phyloP scores from a whole-genome alignment of 2,113 vertebrate species.

The Psammodynastes pulverulentus region DNA sequence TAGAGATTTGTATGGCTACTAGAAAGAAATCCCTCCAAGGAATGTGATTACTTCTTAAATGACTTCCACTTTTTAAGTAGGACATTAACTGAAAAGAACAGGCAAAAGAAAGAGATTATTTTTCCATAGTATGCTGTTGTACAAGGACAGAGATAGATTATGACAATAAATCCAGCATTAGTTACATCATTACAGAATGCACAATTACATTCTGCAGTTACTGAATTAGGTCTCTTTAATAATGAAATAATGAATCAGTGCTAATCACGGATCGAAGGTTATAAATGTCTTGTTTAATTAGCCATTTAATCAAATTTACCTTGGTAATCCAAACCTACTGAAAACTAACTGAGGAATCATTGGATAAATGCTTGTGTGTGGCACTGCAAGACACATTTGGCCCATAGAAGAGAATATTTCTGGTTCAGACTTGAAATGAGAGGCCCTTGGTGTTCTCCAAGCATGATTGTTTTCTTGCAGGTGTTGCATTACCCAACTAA shows the following conservation, averaged over 20 bases:
- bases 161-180: background rate
- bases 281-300: background rate
- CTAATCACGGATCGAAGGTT: background rate
- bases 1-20: slow-evolving; percentile 7
- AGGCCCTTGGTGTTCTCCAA: background rate
- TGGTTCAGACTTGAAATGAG: background rate
- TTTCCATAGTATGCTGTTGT: background rate
- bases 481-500: background rate
- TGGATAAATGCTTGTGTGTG: background rate
- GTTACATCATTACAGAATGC: background rate
- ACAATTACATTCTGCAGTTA: background rate
- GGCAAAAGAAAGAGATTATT: background rate
- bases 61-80: background rate
- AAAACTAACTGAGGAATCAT: background rate
- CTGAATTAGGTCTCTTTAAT: background rate
- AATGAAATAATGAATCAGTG: background rate
- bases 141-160: background rate
- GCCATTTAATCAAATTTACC: background rate
- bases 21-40: slow-evolving; percentile 13
- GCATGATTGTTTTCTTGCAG: background rate
- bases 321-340: background rate
- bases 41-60: background rate
- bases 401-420: background rate
- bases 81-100: slow-evolving; percentile 6
- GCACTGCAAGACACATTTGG: background rate